phyloP scores from a whole-genome alignment of 2,113 vertebrate genomes.

The Uria lomvia region DNA sequence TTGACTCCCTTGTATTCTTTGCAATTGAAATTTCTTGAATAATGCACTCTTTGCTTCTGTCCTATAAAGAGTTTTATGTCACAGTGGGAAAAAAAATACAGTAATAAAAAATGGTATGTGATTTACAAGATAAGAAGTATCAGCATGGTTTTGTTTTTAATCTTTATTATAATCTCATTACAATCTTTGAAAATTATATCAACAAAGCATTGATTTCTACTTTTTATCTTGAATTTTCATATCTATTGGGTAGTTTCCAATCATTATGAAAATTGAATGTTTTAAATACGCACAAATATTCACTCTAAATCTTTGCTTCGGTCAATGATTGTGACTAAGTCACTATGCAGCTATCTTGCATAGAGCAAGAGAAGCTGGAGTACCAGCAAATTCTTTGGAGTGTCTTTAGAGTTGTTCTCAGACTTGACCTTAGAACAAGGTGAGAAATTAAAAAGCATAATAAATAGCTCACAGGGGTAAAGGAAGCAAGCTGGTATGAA shows the following conservation, averaged over 20 bases:
- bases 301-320: background rate
- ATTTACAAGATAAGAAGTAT: background rate
- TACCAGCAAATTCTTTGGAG: background rate
- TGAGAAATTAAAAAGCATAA: background rate
- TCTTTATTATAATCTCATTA: background rate
- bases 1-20: background rate
- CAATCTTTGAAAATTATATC: background rate
- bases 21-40: background rate
- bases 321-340: background rate
- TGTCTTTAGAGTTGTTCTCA: background rate
- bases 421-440: background rate
- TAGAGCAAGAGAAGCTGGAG: background rate
- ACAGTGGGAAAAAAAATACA: background rate
- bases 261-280: background rate
- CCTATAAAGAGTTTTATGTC: background rate
- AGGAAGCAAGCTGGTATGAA: background rate
- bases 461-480: background rate
- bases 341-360: background rate
- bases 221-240: background rate
- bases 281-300: background rate
- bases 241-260: background rate
- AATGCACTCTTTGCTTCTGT: background rate
- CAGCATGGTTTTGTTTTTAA: background rate
- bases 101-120: background rate
- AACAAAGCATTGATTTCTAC: background rate